Evolutionary conservation across 1,140 invertebrate species (phyloP).

Genomic region (Neodiprion virginianus): DNA sequence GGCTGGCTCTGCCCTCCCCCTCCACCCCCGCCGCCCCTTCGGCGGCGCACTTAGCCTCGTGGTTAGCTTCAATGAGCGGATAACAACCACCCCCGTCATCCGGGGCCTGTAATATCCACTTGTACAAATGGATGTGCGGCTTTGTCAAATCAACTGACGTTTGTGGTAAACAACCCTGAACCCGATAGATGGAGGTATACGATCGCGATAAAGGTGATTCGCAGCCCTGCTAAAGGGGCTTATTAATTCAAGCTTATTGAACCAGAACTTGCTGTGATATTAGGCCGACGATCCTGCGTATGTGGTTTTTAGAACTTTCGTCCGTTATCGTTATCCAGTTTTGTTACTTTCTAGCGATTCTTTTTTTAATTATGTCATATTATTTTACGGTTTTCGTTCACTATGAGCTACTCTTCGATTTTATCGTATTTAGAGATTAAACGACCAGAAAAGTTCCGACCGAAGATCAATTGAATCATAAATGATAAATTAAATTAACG

Average conservation of each 20-base stretch:
- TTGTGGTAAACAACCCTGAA: conserved; percentile 53
- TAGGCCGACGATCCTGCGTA: no score
- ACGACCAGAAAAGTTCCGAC: no score
- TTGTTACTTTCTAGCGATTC: no score
- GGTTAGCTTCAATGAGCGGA: conserved; percentile 63
- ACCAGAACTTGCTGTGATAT: neutral
- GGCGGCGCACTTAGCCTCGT: conserved; percentile 56
- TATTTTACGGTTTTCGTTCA: no score
- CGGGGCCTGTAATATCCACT: conserved; percentile 57
- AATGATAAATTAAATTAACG: no score
- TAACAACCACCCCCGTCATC: conserved; percentile 59
- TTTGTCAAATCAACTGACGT: conserved; percentile 61
- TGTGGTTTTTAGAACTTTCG: no score
- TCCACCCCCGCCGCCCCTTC: conserved; percentile 27
- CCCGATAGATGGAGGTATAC: conserved; percentile 7
- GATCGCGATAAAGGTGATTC: neutral
- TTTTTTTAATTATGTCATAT: no score
- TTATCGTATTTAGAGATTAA: no score
- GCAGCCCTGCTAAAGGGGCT: neutral
- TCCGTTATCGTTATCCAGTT: no score
- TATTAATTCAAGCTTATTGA: conserved; percentile 3
- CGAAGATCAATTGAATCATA: no score
- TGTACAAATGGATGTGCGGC: conserved; percentile 58
- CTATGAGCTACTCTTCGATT: no score
- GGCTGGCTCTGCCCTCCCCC: conserved; percentile 47